phyloP scores from a whole-genome alignment of 2,797 vertebrate genomes.

The Limnodromus scolopaceus region DNA sequence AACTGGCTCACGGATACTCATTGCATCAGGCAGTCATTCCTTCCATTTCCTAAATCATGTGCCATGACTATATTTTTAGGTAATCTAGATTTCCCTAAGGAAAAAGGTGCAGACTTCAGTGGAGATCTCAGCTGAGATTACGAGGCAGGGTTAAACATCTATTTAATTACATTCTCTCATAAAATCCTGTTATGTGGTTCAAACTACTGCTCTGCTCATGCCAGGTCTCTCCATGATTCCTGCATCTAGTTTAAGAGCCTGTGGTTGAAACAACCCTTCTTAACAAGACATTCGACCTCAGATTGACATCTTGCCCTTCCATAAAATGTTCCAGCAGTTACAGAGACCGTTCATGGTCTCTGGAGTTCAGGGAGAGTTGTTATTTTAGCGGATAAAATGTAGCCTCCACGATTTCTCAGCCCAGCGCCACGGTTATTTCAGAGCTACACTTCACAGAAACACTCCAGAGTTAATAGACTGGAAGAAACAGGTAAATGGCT shows the following conservation, averaged over 20 bases:
- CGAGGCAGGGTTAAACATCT: background rate
- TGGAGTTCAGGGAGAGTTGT: background rate
- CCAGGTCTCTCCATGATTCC: background rate
- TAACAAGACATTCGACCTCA: background rate
- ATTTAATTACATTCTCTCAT: background rate
- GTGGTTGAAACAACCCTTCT: background rate
- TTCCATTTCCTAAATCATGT: background rate
- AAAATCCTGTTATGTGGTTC: conserved; percentile 13
- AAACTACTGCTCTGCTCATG: background rate
- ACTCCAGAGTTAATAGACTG: background rate
- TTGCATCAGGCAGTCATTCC: background rate
- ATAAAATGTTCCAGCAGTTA: background rate
- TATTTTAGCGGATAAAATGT: conserved; percentile 1
- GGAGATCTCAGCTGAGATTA: conserved; percentile 23
- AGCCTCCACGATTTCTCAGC: background rate
- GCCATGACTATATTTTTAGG: background rate
- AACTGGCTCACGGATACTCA: background rate
- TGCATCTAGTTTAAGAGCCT: background rate
- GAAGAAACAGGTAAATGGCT: background rate
- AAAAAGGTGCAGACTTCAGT: background rate
- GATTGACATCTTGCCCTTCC: background rate
- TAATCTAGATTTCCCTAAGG: background rate
- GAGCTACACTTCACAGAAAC: background rate
- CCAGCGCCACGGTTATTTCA: background rate
- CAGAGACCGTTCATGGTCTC: background rate